Percentiles rank a stretch among this genome's conserved stretches.
Conservation (phyloP, 2,113 vertebrate genomes). For the Poicephalus meyeri region DNA sequence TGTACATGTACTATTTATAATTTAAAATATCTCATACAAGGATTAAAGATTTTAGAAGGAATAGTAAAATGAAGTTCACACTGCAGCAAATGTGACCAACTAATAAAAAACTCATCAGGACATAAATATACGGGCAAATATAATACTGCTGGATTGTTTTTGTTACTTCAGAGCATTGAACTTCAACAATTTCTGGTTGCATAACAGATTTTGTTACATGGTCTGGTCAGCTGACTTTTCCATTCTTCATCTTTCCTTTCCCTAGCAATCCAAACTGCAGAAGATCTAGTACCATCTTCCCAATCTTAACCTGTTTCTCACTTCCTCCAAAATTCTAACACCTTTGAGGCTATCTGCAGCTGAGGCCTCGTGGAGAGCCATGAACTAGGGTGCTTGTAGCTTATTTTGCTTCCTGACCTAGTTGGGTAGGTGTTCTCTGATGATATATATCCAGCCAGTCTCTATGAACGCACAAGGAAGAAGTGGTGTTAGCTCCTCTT, state of each 20-base stretch:
- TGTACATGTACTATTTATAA: neutral
- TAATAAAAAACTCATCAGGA: neutral
- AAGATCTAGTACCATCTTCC: neutral
- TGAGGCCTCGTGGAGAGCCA: neutral
- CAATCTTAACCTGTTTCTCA: slow-evolving; percentile 14
- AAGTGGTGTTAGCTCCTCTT: neutral
- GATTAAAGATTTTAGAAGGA: neutral
- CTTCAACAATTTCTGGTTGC: neutral
- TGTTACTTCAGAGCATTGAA: neutral
- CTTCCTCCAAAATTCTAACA: neutral
- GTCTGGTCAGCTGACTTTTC: neutral
- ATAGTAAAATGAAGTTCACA: neutral
- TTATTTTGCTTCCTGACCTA: slow-evolving; percentile 1
- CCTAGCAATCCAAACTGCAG: neutral
- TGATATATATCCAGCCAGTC: neutral
- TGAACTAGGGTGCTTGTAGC: neutral
- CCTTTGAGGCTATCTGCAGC: neutral
- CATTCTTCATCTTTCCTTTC: neutral
- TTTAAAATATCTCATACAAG: neutral
- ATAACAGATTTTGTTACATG: neutral
- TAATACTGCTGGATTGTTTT: neutral
- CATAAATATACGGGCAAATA: neutral
- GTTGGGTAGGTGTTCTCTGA: neutral
- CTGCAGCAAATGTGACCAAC: neutral
- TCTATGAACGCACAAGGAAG: neutral